These are phyloP conservation scores for Dryococelus australis DNA, from an alignment of 2,888 invertebrate genomes.

Conservation along the genomic window DNA sequence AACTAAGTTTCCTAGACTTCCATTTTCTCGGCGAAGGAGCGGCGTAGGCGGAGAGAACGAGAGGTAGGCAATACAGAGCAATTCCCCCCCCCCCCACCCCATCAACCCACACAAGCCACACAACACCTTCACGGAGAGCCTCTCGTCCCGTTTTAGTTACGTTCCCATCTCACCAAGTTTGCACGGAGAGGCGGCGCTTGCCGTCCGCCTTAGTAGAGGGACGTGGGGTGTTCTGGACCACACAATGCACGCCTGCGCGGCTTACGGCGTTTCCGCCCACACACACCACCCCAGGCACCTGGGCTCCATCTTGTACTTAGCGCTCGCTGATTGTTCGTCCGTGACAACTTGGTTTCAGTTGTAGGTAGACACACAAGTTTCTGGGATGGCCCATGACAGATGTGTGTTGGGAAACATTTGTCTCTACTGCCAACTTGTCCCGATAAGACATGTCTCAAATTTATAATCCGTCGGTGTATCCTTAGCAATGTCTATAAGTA, in stretches of 20 bases:
- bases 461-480: too few relatives aligned
- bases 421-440: too few relatives aligned
- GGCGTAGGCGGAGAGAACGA: background rate
- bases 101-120: background rate
- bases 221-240: background rate
- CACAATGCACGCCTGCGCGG: background rate
- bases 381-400: too few relatives aligned
- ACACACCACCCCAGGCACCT: too few relatives aligned
- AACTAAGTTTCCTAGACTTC: conserved; percentile 34
- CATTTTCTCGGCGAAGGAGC: conserved; percentile 4
- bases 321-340: too few relatives aligned
- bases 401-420: too few relatives aligned
- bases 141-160: background rate
- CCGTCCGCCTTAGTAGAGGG: background rate
- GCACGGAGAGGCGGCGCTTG: background rate
- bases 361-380: too few relatives aligned
- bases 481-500: too few relatives aligned
- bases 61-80: background rate
- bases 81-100: background rate
- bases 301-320: too few relatives aligned
- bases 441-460: too few relatives aligned
- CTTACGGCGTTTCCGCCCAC: too few relatives aligned
- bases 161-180: background rate
- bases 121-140: background rate
- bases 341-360: too few relatives aligned